These are phyloP conservation scores for Alouatta caraya DNA, from an alignment of 2,797 vertebrate genomes.

Conservation along the genomic window DNA sequence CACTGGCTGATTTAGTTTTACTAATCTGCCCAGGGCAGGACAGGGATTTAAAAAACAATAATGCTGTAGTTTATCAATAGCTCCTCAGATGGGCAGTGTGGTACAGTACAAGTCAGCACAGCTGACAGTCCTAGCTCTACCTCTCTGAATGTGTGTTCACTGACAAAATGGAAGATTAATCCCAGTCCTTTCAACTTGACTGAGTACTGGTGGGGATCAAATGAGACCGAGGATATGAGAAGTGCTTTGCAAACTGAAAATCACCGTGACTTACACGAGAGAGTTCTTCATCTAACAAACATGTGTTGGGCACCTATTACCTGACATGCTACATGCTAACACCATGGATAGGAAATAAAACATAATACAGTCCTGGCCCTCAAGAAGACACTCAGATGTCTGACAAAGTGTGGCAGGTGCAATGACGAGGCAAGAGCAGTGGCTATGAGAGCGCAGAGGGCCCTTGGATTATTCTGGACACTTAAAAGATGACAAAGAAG, in stretches of 20 bases:
- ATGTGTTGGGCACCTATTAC: not conserved
- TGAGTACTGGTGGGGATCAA: not conserved
- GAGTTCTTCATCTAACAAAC: not conserved
- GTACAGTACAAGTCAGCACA: not conserved
- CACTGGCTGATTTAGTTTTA: not conserved
- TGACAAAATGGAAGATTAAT: not conserved
- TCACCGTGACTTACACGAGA: accelerated
- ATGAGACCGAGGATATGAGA: not conserved
- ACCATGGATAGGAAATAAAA: not conserved
- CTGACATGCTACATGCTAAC: not conserved
- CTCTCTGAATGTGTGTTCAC: not conserved
- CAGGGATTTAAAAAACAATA: not conserved
- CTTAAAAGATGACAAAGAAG: not conserved
- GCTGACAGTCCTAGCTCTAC: not conserved
- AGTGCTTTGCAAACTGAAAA: not conserved
- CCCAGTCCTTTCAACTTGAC: not conserved
- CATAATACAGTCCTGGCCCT: not conserved
- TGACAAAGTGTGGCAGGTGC: accelerated
- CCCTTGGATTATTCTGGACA: not conserved
- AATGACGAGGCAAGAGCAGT: accelerated
- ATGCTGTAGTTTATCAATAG: not conserved
- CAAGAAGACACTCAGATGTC: not conserved
- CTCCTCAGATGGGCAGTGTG: not conserved
- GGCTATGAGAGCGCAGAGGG: accelerated
- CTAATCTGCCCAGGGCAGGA: not conserved